Evolutionary conservation across 2,797 vertebrate species (phyloP), one percentile per base, ranked within the genome.

Genomic region (Corythornis leucogaster): DNA sequence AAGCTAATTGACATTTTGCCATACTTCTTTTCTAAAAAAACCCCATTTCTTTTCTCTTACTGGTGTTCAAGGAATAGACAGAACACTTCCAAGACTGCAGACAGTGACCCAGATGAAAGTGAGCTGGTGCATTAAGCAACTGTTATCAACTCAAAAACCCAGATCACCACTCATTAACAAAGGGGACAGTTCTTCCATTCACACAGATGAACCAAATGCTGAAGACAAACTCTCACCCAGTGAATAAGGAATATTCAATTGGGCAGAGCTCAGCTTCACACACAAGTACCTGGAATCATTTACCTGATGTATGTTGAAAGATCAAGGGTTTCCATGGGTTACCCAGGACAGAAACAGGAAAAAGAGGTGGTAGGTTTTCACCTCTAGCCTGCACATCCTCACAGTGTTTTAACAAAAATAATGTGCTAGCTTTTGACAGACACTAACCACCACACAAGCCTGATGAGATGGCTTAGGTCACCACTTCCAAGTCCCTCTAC

Each of bases 1-100:
- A 73, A 79, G 73, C 2, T 0, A 0, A 43, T 3, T 6, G 13
- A 53, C 76, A 64, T 45, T 25, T 18, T 48, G 17, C 13, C 7
- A 1, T 11, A 33, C 67, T 89, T 81, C 12, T 59, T 58, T 55
- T 66, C 58, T 59, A 42, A 31, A 15, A 31, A 15, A 54, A 80
- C 40, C 15, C 10, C 46, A 25, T 31, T 71, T 45, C 14, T 71
- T 53, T 33, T 73, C 38, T 73, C 40, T 58, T 62, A 17, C 2
- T 58, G 12, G 21, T 31, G 11, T 31, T 13, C 26, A 67, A 1
- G 12, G 25, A 76, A 61, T 43, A 9, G 20, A 62, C 84, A 46
- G 15, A 58, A 38, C 25, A 78, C 8, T 50, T 87, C 50, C 25
- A 19, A 79, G 40, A 77, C 19, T 33, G n/a, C 22, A 87, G 35